Evolutionary conservation across 1,140 invertebrate genomes (phyloP).

Genomic region (Formica exsecta): DNA sequence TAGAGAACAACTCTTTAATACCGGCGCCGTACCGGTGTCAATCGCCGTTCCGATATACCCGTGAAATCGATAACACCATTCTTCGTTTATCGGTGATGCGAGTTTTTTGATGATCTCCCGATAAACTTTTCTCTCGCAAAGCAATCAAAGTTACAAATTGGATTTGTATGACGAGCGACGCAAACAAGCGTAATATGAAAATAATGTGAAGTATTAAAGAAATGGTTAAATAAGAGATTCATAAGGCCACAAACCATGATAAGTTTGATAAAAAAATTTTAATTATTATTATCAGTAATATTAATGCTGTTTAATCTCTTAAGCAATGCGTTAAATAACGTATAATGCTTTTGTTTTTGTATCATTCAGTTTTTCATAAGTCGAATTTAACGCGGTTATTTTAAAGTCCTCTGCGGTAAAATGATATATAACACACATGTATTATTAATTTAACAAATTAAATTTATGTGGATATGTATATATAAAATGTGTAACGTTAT

Average conservation of each 20-base stretch:
- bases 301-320: neutral
- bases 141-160: conserved; percentile 65
- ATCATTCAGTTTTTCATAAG: neutral
- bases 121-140: conserved; percentile 49
- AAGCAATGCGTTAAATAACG: neutral
- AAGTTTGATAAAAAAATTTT: neutral
- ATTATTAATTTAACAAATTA: conserved; percentile 28
- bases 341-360: neutral
- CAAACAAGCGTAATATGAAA: conserved; percentile 1
- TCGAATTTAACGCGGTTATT: conserved; percentile 8
- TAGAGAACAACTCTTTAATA: conserved; percentile 63
- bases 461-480: neutral
- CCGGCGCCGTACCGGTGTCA: conserved; percentile 39
- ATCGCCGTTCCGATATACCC: conserved; percentile 49
- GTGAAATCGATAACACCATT: conserved; percentile 53
- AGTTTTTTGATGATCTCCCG: conserved; percentile 44
- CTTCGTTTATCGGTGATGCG: conserved; percentile 45
- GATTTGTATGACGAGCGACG: conserved; percentile 41
- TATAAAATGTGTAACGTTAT: neutral
- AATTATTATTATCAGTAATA: conserved; percentile 15
- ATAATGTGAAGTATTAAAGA: conserved; percentile 28
- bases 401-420: neutral
- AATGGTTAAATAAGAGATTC: neutral
- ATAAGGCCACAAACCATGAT: neutral
- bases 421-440: neutral